Evolutionary conservation across 2,888 invertebrate genomes (phyloP), one percentile per base, ranked within the genome.

Genomic region (Teinopalpus imperialis): DNA sequence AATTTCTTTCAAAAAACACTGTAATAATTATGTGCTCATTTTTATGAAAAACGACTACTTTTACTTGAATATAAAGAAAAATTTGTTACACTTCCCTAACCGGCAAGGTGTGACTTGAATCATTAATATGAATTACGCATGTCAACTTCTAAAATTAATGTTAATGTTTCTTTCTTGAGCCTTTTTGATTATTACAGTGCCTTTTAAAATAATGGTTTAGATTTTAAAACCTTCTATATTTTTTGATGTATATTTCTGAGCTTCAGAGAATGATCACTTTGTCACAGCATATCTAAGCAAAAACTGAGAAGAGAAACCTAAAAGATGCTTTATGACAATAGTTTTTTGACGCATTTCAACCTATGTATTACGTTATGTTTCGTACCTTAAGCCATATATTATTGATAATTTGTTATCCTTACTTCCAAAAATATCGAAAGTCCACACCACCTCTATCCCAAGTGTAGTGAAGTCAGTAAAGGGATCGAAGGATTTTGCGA

Each of bases 81-180:
- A 43, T 40, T 27, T 35, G 14, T 27, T 21, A 9, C 27, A 29
- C 35, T 43, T 35, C 14, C 29, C 10, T 23, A 29, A 42, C 26
- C 34, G 10, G 8, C 21, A 21, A 21, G 29, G 43, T 35, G 35
- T 29, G 35, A 43, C 43, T 35, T 29, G 35, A 43, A 43, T 51
- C 54, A 54, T 54, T 54, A 53, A 54, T 54, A 54, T 43, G 47
- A 51, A 54, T 54, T 52, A 52, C 30, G 35, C 45, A 4, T 53
- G 27, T 43, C 35, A 29, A 29, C 35, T 23, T 35, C 14, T 14
- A 6, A 35, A 43, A 34, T 34, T 18, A 42, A 8, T 35, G 27
- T 34, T 34, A 35, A 43, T 35, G 29, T 35, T 43, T 43, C 20
- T 8, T 43, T 35, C 12, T 13, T 12, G 29, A 13, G 9, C n/a